Evolutionary conservation across 2,888 invertebrate genomes (phyloP).

Genomic region (Polydrusus pterygomalis): DNA sequence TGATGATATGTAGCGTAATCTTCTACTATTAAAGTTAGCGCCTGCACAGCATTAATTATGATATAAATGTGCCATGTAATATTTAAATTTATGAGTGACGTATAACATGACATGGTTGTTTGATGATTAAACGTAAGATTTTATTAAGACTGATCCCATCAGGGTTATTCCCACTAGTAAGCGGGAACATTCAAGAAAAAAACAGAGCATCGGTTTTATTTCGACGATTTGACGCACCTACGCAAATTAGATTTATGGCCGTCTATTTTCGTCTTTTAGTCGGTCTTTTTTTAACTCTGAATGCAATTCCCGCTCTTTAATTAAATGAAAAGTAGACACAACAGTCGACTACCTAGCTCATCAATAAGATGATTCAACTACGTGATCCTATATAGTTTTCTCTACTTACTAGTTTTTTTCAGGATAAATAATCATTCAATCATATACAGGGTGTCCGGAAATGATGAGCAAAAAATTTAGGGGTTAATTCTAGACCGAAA

Average conservation of each 20-base stretch:
- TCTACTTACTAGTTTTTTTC: too few relatives aligned
- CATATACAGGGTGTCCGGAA: too few relatives aligned
- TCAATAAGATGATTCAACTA: slow-evolving; percentile 11
- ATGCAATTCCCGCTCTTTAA: slow-evolving; percentile 36
- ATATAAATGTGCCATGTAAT: too few relatives aligned
- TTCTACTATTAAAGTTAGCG: too few relatives aligned
- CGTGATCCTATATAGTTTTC: too few relatives aligned
- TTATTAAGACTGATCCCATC: not conserved
- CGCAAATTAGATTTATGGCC: slow-evolving; percentile 23
- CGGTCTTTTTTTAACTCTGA: slow-evolving; percentile 34
- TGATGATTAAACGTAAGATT: not conserved
- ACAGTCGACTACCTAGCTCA: not conserved
- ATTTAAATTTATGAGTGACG: not conserved
- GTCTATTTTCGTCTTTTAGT: slow-evolving; percentile 30
- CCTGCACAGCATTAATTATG: too few relatives aligned
- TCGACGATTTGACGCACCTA: slow-evolving; percentile 37
- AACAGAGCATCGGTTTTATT: slow-evolving; percentile 29
- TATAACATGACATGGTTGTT: not conserved
- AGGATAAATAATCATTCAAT: too few relatives aligned
- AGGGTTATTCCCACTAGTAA: slow-evolving; percentile 34
- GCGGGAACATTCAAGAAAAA: not conserved
- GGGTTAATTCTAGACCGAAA: too few relatives aligned
- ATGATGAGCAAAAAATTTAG: too few relatives aligned
- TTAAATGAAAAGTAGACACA: slow-evolving; percentile 32
- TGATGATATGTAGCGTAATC: too few relatives aligned